These are phyloP conservation scores for Lepilemur septentrionalis DNA, from an alignment of 2,797 vertebrate genomes.

Conservation along the genomic window DNA sequence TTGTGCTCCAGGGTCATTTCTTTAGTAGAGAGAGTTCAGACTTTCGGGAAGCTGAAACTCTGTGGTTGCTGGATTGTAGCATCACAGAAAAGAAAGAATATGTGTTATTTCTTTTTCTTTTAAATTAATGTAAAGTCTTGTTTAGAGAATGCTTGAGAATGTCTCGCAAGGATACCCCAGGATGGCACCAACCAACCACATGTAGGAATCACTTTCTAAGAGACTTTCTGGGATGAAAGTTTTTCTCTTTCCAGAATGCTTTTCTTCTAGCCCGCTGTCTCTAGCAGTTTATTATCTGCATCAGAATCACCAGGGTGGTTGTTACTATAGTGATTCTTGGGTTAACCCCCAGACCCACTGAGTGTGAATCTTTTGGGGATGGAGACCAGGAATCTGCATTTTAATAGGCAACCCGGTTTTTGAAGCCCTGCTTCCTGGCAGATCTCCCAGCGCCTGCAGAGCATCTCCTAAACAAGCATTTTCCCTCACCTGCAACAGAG, in stretches of 20 bases:
- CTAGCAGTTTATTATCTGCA: background rate
- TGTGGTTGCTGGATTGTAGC: background rate
- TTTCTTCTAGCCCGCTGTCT: background rate
- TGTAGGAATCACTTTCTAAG: background rate
- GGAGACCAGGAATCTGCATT: background rate
- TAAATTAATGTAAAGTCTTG: background rate
- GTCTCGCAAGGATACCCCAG: background rate
- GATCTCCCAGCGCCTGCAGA: background rate
- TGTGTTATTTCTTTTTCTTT: background rate
- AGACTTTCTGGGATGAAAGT: background rate
- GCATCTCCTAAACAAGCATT: background rate
- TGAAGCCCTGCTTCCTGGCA: background rate
- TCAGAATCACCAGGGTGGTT: background rate
- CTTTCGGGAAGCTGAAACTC: background rate
- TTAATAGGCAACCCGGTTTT: background rate
- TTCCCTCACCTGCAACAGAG: background rate
- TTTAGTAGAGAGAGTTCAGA: background rate
- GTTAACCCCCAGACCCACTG: background rate
- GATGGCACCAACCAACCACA: background rate
- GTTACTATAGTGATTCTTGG: background rate
- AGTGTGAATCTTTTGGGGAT: background rate
- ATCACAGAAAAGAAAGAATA: background rate
- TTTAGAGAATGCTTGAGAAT: background rate
- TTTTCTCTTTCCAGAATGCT: background rate
- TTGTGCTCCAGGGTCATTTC: background rate